A percentile compares a stretch with the other conserved stretches of the same genome.
These are phyloP conservation scores for Muscina levida DNA, from an alignment of 2,888 invertebrate species.

Conservation along the genomic window DNA sequence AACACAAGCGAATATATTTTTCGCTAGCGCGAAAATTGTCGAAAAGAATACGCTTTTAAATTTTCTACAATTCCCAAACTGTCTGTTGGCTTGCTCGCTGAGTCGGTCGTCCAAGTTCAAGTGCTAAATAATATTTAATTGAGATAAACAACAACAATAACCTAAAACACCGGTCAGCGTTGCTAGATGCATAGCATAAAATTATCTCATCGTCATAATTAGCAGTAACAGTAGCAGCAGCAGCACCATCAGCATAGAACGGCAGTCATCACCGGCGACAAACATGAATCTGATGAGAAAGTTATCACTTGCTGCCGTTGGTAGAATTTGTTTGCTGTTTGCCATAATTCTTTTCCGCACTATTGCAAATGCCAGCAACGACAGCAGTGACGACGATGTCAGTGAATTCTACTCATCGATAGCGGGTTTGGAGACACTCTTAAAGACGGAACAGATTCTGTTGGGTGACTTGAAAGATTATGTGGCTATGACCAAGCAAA, in stretches of 20 bases:
- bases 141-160: conserved; percentile 10
- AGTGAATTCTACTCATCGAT: conserved; percentile 75
- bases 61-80: too few relatives aligned
- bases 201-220: background rate
- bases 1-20: background rate
- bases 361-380: conserved; percentile 41
- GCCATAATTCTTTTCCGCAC: conserved; percentile 26
- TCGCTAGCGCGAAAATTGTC: background rate
- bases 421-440: conserved; percentile 72
- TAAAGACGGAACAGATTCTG: conserved; percentile 73
- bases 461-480: conserved; percentile 70
- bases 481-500: conserved; percentile 66
- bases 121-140: conserved; percentile 22
- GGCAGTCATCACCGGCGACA: conserved; percentile 9
- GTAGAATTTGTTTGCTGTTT: conserved; percentile 10
- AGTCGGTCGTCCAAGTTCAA: too few relatives aligned
- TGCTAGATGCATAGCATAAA: background rate
- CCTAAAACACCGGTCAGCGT: too few relatives aligned
- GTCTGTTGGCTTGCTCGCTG: too few relatives aligned
- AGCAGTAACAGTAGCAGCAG: too few relatives aligned
- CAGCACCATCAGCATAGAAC: background rate
- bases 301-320: conserved; percentile 13
- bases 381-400: too few relatives aligned
- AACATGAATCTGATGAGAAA: background rate
- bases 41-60: too few relatives aligned